A percentile compares a stretch with the other conserved stretches of the same genome.
Evolutionary conservation across 2,113 vertebrate genomes (phyloP).

Genomic region (Vidua chalybeata): DNA sequence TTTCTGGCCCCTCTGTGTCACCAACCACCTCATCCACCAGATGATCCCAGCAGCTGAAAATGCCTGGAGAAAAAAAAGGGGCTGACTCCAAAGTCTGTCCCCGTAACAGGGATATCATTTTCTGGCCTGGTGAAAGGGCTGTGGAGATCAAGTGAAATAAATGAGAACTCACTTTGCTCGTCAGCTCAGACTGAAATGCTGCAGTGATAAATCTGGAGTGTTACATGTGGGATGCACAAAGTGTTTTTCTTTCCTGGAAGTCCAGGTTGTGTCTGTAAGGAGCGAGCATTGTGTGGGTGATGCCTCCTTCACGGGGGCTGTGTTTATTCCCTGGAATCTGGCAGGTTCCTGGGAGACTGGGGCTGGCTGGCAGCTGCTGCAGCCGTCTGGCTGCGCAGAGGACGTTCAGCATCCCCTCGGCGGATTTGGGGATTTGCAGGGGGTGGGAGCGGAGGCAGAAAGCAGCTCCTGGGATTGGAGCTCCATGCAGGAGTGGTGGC

Average conservation of each 20-base stretch:
- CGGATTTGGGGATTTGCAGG: conserved; percentile 25
- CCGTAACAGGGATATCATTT: too few species aligned
- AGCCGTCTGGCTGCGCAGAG: not conserved
- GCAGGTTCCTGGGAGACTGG: conserved; percentile 4
- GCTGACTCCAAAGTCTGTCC: too few species aligned
- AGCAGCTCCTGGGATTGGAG: not conserved
- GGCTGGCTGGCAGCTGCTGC: not conserved
- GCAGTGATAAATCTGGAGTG: not conserved
- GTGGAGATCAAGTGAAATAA: too few species aligned
- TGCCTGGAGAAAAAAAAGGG: too few species aligned
- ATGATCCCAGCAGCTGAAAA: too few species aligned
- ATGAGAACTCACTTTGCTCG: too few species aligned
- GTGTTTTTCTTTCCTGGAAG: not conserved
- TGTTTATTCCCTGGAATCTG: not conserved
- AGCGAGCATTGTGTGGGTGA: not conserved
- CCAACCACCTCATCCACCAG: not conserved
- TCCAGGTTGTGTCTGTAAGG: not conserved
- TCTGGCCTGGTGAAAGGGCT: too few species aligned
- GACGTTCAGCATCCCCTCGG: not conserved
- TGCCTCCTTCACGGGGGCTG: not conserved
- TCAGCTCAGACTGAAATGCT: not conserved
- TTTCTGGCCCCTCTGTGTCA: not conserved
- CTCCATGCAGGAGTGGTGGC: not conserved
- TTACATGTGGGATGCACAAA: not conserved
- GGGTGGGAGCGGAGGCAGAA: not conserved